Base-by-base conservation (phyloP, 2,797 vertebrate genomes). In the Xenopus petersii region DNA sequence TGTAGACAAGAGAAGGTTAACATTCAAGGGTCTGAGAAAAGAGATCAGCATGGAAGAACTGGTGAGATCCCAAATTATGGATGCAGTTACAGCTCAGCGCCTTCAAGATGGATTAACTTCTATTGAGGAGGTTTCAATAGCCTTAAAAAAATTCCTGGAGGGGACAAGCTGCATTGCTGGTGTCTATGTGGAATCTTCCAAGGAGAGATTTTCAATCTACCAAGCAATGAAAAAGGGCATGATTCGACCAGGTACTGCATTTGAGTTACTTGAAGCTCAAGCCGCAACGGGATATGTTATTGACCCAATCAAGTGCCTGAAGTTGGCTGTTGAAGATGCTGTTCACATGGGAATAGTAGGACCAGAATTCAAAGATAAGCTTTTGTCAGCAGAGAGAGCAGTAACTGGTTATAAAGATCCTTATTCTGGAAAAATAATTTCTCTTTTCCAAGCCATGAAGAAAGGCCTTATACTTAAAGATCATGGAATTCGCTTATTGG, bases 141-240 rank as follows among this genome's bases (percentile, higher is more conserved):
- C 80, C 76, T 87, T 99, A 36, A 93, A 94, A 83, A 94, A 91
- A 79, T 99, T 97, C 83, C 90, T 99, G 21, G 93, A 97, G 82
- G 98, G 98, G 49, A 96, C 96, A 76, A 95, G 98, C 86, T 97
- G 93, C 82, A 99, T 99, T 1, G 91, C 96, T 0, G 98, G 98
- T 0, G 96, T 99, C 64, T 93, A 90, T 0, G 91, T 99, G 1
- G 98, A 99, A 26, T 82, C 92, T 64, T 85, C 92, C 10, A 98
- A 96, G 84, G 97, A 99, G 76, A 91, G 95, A 26, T 88, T 96
- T 0, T 98, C 98, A 0, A 93, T 99, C 77, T 98, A 99, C 83
- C 96, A 98, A 84, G 98, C 97, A 81, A 99, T 99, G 97, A 99
- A 99, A 86, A 98, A 96, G 79, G 97, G 95, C 51, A 97, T 99